Base-by-base conservation (phyloP, 2,888 invertebrate genomes). In the Dolichomitus sp. region DNA sequence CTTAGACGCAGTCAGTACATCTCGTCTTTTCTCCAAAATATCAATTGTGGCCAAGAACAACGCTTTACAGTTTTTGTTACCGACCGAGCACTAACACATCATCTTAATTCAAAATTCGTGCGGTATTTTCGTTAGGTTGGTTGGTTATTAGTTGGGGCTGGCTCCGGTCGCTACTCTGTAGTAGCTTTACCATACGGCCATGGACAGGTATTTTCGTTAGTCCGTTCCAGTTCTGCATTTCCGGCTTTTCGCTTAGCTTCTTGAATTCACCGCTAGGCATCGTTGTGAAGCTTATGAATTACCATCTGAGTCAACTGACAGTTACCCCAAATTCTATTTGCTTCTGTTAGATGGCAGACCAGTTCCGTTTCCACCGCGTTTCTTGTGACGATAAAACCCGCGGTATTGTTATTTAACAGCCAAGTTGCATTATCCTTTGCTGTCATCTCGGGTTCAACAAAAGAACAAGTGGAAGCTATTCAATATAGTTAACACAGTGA, bases 311-410 rank as follows among this genome's bases (percentile, higher is more conserved):
- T 54, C 12, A 27, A 54, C 54, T 14, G 1, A 52, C 0, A 12
- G 27, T 54, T 54, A 27, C 0, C 0, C 6, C 12, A 23, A 17
- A 27, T 0, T 70, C 17, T 50, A 12, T n/a, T 45, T 17, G 2
- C 14, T 17, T 14, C 37, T 40, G 57, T n/a, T 3, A 66, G 78
- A 66, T 78, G 78, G 72, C 78, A 4, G 23, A 17, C 4, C 37
- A n/a, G n/a, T 59, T 33, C 57, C 5, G 42, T 12, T 72, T 78
- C 27, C 7, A 19, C 37, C n/a, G 12, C 17, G n/a, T 2, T 33
- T 17, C 4, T 19, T n/a, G 11, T 7, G 23, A 23, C 73, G 57
- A 30, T 14, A 14, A 30, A 14, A 57, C n/a, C 14, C 30, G n/a
- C 23, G 9, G 17, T 52, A 27, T 33, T 57, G 14, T 30, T 57